phyloP scores from a whole-genome alignment of 2,113 vertebrate species.

The Tyrannus savana region DNA sequence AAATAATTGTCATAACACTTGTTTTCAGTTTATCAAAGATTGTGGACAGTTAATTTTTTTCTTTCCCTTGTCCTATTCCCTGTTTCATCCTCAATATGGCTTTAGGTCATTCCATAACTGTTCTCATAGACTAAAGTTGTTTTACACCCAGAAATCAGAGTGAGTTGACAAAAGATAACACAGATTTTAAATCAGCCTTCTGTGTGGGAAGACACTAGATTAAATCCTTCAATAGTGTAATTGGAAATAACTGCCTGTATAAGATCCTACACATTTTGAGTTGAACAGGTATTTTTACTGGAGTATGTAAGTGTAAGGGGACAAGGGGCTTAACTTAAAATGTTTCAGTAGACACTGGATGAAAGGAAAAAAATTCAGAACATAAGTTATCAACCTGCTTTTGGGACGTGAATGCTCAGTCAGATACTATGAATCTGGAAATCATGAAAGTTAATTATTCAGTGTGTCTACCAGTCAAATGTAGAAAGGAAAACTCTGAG shows the following conservation, averaged over 20 bases:
- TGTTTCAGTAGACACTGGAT: neutral
- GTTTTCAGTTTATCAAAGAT: neutral
- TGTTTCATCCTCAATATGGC: neutral
- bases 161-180: slow-evolving; percentile 11
- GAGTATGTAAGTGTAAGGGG: neutral
- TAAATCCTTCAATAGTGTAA: slow-evolving; percentile 60
- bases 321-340: neutral
- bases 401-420: neutral
- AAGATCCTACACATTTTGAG: slow-evolving; percentile 26
- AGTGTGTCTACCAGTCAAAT: neutral
- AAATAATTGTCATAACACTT: neutral
- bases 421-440: neutral
- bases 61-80: neutral
- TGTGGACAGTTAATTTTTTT: neutral
- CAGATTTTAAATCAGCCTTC: slow-evolving; percentile 52
- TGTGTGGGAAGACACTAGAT: slow-evolving; percentile 49
- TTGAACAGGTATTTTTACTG: neutral
- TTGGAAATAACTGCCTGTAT: slow-evolving; percentile 33
- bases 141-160: neutral
- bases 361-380: slow-evolving; percentile 8
- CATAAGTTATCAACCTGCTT: neutral
- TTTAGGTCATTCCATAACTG: neutral
- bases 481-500: slow-evolving; percentile 8
- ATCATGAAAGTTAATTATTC: slow-evolving; percentile 38
- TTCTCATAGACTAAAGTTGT: neutral